These are phyloP conservation scores for Myanophis thanlyinensis DNA, from an alignment of 2,113 vertebrate species.

Conservation along the genomic window DNA sequence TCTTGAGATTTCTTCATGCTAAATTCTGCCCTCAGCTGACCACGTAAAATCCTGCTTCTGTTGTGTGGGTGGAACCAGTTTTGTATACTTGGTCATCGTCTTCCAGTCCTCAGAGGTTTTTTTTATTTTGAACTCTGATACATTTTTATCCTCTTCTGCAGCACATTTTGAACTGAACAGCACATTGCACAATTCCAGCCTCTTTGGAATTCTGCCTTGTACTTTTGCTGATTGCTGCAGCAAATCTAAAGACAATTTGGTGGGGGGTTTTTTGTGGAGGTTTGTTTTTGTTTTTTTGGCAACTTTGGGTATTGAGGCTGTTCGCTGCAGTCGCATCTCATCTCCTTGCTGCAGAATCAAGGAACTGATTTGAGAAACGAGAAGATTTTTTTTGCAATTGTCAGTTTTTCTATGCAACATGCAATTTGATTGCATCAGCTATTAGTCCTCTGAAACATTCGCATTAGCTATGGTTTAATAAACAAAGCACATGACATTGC, in stretches of 20 bases:
- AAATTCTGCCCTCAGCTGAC: constrained; percentile 10
- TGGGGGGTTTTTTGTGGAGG: background rate
- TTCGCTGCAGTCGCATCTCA: accelerated
- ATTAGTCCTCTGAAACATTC: background rate
- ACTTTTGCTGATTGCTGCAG: constrained; percentile 7
- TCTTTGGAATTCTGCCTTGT: background rate
- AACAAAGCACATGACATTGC: background rate
- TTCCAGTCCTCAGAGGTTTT: background rate
- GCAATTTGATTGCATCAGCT: background rate
- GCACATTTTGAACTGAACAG: background rate
- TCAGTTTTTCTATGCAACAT: background rate
- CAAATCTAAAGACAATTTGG: constrained; percentile 20
- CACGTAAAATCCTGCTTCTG: background rate
- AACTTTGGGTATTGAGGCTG: background rate
- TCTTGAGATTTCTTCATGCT: background rate
- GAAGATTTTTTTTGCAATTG: background rate
- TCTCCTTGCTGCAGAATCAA: background rate
- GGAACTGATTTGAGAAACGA: background rate
- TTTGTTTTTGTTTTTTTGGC: background rate
- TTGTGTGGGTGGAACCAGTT: background rate
- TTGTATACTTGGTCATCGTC: constrained; percentile 1
- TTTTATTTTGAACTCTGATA: background rate
- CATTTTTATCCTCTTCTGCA: constrained; percentile 9
- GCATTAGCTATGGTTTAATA: background rate
- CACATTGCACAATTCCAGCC: background rate